Conservation (phyloP, 2,888 invertebrate genomes). For the Microctonus brassicae region DNA sequence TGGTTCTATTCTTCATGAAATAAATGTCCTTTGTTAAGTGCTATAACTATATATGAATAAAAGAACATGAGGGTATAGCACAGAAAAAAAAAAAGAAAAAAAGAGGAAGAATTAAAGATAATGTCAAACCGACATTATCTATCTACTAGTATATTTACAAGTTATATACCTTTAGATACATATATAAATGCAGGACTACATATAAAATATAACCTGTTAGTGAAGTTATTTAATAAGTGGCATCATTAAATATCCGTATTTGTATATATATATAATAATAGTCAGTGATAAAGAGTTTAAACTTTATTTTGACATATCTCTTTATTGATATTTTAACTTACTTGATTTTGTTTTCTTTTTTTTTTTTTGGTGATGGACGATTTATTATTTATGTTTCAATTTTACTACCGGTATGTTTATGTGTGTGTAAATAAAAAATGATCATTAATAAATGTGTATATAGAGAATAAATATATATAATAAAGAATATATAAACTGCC, state of each 20-base stretch:
- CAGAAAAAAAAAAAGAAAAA: not conserved
- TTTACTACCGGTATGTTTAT: too few relatives aligned
- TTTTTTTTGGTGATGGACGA: too few relatives aligned
- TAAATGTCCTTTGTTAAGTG: conserved; percentile 17
- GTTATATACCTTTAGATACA: not conserved
- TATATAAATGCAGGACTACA: not conserved
- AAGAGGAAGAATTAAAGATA: not conserved
- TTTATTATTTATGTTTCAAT: too few relatives aligned
- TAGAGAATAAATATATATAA: too few relatives aligned
- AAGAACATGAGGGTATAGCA: not conserved
- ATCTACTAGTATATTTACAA: too few relatives aligned
- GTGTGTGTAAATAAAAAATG: too few relatives aligned
- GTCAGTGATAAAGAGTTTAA: conserved; percentile 6
- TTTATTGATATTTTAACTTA: not conserved
- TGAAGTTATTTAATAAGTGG: conserved; percentile 13
- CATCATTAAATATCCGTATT: not conserved
- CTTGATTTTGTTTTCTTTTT: not conserved
- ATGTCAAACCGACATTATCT: too few relatives aligned
- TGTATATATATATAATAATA: too few relatives aligned
- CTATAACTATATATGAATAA: not conserved
- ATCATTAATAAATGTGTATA: too few relatives aligned
- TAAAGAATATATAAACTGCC: not conserved
- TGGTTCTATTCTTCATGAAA: conserved; percentile 24
- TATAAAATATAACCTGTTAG: conserved; percentile 17
- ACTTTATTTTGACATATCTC: not conserved